These are phyloP conservation scores for Poeciliopsis paucimaculata DNA, from an alignment of 2,797 vertebrate genomes.

Conservation along the genomic window DNA sequence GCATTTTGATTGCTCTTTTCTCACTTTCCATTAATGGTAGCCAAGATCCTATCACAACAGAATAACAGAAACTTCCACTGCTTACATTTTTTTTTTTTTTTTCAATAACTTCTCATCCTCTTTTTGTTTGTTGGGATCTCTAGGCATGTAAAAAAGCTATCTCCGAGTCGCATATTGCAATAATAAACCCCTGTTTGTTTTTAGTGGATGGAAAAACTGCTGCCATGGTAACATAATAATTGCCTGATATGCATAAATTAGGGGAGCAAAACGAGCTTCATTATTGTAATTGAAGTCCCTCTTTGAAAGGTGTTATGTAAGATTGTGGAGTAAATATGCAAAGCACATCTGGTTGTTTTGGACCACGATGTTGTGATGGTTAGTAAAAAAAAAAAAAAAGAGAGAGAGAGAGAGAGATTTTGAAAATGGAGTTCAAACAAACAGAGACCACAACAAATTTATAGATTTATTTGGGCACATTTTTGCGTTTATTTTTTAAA, in stretches of 20 bases:
- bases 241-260: conserved; percentile 25
- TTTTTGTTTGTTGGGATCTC: neutral
- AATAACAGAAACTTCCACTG: neutral
- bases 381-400: conserved; percentile 1
- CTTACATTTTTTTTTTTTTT: neutral
- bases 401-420: neutral
- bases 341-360: conserved; percentile 2
- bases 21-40: neutral
- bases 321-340: conserved; percentile 22
- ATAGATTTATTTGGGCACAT: neutral
- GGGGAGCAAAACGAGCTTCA: neutral
- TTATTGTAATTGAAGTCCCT: conserved; percentile 30
- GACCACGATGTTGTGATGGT: neutral
- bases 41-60: neutral
- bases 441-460: neutral
- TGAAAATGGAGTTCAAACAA: neutral
- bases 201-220: conserved; percentile 12
- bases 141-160: neutral
- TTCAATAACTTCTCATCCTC: neutral
- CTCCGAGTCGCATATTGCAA: neutral
- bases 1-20: neutral
- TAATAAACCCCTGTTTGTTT: conserved; percentile 24
- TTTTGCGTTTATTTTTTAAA: neutral
- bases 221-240: conserved; percentile 6
- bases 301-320: conserved; percentile 42